Conservation (phyloP, 2,113 vertebrate species). For the Protobothrops mucrosquamatus region DNA sequence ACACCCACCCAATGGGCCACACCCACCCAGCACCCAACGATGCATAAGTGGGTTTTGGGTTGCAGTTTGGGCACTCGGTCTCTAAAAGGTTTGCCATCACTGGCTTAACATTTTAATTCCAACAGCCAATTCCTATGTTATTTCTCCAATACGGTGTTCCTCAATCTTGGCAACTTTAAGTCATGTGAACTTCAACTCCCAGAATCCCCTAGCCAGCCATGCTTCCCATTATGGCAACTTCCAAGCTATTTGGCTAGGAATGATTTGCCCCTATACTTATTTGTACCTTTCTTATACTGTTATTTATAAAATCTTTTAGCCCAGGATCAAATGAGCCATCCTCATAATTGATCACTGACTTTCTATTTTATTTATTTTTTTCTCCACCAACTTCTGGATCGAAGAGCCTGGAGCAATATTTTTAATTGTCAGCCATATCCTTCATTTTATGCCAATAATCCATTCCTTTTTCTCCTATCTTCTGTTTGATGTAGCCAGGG, state of each 20-base stretch:
- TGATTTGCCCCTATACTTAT: constrained; percentile 21
- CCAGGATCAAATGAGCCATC: constrained; percentile 38
- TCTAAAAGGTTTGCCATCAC: too few species aligned
- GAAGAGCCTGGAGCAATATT: constrained; percentile 41
- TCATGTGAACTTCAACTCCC: not conserved
- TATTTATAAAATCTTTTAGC: constrained; percentile 26
- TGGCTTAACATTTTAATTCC: constrained; percentile 26
- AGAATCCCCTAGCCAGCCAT: not conserved
- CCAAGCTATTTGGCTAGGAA: constrained; percentile 15
- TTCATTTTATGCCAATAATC: constrained; percentile 51
- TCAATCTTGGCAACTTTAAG: not conserved
- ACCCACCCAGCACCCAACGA: too few species aligned
- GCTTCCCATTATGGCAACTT: not conserved
- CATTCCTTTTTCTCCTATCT: constrained; percentile 55
- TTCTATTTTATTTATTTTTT: constrained; percentile 27
- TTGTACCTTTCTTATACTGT: not conserved
- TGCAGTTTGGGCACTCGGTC: too few species aligned
- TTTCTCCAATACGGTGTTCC: not conserved
- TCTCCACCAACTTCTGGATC: constrained; percentile 33
- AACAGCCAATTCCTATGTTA: constrained; percentile 11
- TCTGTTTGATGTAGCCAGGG: constrained; percentile 64
- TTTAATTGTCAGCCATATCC: constrained; percentile 48
- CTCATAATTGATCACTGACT: not conserved
- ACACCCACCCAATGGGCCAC: too few species aligned
- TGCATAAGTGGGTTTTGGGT: too few species aligned